Base-by-base conservation (phyloP, 1,140 invertebrate genomes). In the Leptonema lineaticorne region DNA sequence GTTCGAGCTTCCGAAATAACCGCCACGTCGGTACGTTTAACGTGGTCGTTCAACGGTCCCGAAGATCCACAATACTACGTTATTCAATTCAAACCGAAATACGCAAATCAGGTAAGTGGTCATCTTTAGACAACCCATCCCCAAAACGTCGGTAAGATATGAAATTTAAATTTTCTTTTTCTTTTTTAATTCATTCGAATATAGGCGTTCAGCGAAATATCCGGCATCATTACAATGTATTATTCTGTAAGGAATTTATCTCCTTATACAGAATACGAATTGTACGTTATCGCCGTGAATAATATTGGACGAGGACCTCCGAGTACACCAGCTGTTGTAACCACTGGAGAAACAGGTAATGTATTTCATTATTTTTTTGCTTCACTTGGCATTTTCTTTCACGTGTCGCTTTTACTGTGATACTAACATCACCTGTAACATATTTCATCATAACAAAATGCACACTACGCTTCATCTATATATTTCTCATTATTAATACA, bases 231-330 rank as follows among this genome's bases (percentile, higher is more conserved):
- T 69, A 93, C 93, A 22, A 92, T 92, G 84, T 94, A 94, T 81
- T 96, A 96, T 81, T 91, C 92, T 27, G 91, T 98, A 27, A 86
- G 91, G 50, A 90, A 90, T 71, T 84, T 97, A 14, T 94, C 92
- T 62, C 94, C 96, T 1, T 97, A 95, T 80, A 98, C 95, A 0
- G 93, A 96, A 76, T 99, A 99, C 83, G 94, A 98, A 80, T 94
- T 99, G 83, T 93, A 91, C 78, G 93, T 99, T 66, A 91, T 95
- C 69, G 96, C 95, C 16, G 94, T 96, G 16, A 98, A 97, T 83
- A 91, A 89, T 75, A 92, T 96, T 74, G 97, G 96, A 33, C 85
- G 94, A 71, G 94, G 96, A 60, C 87, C 89, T 29, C 89, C 93
- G 0, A 96, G 94, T 74, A 83, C 88, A 22, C 89, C 95, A 0